Base-by-base conservation (phyloP, 2,888 invertebrate species). In the Vanessa cardui region DNA sequence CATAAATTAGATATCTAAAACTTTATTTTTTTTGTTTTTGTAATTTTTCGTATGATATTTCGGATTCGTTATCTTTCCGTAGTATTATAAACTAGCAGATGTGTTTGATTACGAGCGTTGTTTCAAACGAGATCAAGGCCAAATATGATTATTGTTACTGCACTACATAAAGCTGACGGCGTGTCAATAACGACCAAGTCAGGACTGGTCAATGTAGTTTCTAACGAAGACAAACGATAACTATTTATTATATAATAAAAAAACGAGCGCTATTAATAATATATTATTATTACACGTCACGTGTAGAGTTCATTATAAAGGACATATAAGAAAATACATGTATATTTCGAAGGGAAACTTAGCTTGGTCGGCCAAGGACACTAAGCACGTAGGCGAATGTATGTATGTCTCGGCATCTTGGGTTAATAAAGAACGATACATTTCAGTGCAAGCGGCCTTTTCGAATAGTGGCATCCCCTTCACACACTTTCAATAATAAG, bases 81-180 rank as follows among this genome's bases (percentile, higher is more conserved):
- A 66, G 39, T 66, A n/a, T 44, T 44, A 58, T 46, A 62, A 66
- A 49, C 44, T 59, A 59, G 21, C 61, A 67, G 60, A 33, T 64
- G 60, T 58, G 58, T 58, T 62, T 59, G 46, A 65, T 59, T 52
- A 45, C 61, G 58, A 70, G 64, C 58, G 39, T 12, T 69, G 46
- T 39, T 58, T 44, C 18, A 67, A 90, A 83, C 81, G 83, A 87
- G 90, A 88, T 86, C 90, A 91, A 88, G 90, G 90, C 85, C 78
- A 82, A 73, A 69, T 72, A 72, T 76, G 75, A 77, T 82, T 86
- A 87, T 89, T 87, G 87, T 88, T 85, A 78, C 82, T 82, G 77
- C 75, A 83, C 78, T 76, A 77, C 81, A 77, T 76, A 74, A 78
- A 78, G 83, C 78, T 89, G 88, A 90, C 88, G 86, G 86, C 76